Evolutionary conservation across 2,797 vertebrate species (phyloP).

Genomic region (Otus scops): DNA sequence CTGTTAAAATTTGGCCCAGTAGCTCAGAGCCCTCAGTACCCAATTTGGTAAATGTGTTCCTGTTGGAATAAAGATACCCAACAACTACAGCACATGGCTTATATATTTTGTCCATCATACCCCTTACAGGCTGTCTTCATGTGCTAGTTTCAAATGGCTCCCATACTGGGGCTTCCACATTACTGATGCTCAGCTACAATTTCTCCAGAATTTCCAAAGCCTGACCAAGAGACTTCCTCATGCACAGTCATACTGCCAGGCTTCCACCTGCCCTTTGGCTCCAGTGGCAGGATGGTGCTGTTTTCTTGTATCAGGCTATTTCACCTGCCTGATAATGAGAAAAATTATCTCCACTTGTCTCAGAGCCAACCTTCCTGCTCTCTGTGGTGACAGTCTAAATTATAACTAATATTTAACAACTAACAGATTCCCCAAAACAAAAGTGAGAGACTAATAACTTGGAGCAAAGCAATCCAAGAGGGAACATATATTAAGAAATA

Average conservation of each 20-base stretch:
- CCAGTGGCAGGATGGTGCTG: neutral
- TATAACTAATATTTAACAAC: neutral
- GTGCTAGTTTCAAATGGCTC: neutral
- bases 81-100: neutral
- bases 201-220: neutral
- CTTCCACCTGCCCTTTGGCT: neutral
- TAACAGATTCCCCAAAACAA: neutral
- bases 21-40: neutral
- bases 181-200: neutral
- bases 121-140: neutral
- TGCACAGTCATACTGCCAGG: accelerated
- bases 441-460: neutral
- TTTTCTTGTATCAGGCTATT: neutral
- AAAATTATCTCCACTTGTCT: neutral
- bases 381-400: neutral
- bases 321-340: neutral
- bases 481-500: neutral
- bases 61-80: neutral
- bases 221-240: accelerated
- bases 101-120: neutral
- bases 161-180: neutral
- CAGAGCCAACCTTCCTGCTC: neutral
- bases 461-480: neutral
- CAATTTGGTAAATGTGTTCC: neutral
- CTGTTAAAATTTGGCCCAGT: neutral